A percentile compares a stretch with the other conserved stretches of the same genome.
These are phyloP conservation scores for Drosophila sp. DNA, from an alignment of 1,140 invertebrate genomes.

Conservation along the genomic window DNA sequence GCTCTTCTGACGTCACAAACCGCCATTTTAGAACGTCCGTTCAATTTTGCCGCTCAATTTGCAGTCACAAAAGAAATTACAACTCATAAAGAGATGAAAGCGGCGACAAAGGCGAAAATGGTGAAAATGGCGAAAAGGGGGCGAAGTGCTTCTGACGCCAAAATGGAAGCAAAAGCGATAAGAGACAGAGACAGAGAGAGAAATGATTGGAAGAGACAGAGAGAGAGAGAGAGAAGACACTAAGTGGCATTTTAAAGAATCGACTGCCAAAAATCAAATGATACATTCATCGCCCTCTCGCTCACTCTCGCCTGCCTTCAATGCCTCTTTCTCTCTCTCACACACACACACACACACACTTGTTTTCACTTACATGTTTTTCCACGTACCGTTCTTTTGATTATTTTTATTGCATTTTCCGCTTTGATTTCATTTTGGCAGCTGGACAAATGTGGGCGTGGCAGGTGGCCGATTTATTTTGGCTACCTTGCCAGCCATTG, in stretches of 20 bases:
- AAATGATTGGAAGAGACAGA: not conserved
- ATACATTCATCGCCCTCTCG: slow-evolving; percentile 1
- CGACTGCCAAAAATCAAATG: slow-evolving; percentile 41
- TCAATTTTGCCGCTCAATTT: slow-evolving; percentile 73
- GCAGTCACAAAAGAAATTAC: slow-evolving; percentile 74
- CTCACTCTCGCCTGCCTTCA: not conserved
- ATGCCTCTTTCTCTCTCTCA: not conserved
- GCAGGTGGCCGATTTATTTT: slow-evolving; percentile 4
- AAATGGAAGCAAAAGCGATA: not conserved
- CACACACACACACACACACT: no score
- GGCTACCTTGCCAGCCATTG: slow-evolving; percentile 34
- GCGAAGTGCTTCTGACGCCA: slow-evolving; percentile 1
- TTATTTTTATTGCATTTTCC: slow-evolving; percentile 52
- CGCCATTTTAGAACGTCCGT: slow-evolving; percentile 54
- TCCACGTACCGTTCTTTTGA: slow-evolving; percentile 20
- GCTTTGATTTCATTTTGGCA: slow-evolving; percentile 46
- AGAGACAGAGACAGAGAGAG: not conserved
- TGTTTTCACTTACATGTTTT: slow-evolving; percentile 8
- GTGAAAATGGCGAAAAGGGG: not conserved
- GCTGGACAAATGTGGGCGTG: slow-evolving; percentile 27
- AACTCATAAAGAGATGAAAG: slow-evolving; percentile 76
- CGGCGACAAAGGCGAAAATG: slow-evolving; percentile 3
- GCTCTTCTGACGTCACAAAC: slow-evolving; percentile 47
- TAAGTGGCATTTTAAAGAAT: slow-evolving; percentile 48
- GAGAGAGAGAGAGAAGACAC: not conserved